A percentile compares a stretch with the other conserved stretches of the same genome.
Evolutionary conservation across 2,888 invertebrate genomes (phyloP).

Genomic region (Gari tellinella): DNA sequence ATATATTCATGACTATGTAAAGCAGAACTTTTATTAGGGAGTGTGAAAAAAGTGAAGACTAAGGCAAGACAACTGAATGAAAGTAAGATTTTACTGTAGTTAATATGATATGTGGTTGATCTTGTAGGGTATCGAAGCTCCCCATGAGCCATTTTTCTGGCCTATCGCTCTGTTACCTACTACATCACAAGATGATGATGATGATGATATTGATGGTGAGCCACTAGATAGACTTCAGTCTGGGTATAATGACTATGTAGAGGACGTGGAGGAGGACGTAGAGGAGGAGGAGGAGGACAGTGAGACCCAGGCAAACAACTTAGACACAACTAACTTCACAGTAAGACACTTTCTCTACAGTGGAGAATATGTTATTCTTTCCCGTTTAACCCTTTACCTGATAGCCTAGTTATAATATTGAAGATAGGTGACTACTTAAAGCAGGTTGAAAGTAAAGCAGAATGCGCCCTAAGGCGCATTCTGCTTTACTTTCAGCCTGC

Average conservation of each 20-base stretch:
- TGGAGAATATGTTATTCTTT: not conserved
- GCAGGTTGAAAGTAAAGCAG: too few species aligned
- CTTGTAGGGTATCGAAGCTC: conserved; percentile 84
- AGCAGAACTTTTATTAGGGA: too few species aligned
- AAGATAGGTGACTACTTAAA: too few species aligned
- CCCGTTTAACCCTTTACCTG: not conserved
- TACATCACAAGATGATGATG: conserved; percentile 36
- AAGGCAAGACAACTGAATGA: too few species aligned
- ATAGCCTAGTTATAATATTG: too few species aligned
- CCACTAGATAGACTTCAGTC: conserved; percentile 28
- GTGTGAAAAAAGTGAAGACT: too few species aligned
- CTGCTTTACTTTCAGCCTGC: too few species aligned
- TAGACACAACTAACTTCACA: too few species aligned
- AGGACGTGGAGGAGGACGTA: conserved; percentile 18
- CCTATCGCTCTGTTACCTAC: conserved; percentile 81
- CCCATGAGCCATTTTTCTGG: conserved; percentile 88
- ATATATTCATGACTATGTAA: too few species aligned
- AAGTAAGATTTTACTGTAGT: too few species aligned
- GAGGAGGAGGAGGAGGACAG: conserved; percentile 5
- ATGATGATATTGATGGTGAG: conserved; percentile 19
- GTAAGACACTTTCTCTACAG: not conserved
- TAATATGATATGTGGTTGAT: conserved; percentile 17
- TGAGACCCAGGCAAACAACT: not conserved
- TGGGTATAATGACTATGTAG: conserved; percentile 49
- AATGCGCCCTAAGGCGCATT: too few species aligned